phyloP scores from a whole-genome alignment of 2,797 vertebrate genomes.

The Garrulus glandarius region DNA sequence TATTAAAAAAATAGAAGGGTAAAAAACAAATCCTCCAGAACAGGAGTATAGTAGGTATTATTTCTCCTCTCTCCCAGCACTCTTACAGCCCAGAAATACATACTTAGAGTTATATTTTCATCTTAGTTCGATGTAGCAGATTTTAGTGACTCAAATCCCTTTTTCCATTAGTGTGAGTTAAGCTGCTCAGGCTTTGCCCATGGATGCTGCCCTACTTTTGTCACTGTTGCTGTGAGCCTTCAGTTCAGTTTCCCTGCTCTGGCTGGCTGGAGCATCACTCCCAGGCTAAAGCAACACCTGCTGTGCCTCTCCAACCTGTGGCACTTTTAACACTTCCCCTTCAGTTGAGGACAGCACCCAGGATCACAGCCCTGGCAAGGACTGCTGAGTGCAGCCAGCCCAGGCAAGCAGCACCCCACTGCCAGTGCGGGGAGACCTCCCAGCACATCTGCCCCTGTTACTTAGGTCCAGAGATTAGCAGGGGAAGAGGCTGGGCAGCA shows the following conservation, averaged over 20 bases:
- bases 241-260: background rate
- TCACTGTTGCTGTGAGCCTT: background rate
- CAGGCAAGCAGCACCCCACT: fast-evolving
- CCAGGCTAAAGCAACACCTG: background rate
- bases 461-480: background rate
- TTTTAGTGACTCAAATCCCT: background rate
- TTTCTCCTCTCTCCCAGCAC: background rate
- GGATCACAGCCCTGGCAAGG: background rate
- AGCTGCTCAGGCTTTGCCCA: background rate
- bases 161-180: background rate
- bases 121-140: background rate
- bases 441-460: background rate
- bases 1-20: background rate
- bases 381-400: background rate
- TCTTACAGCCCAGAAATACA: background rate
- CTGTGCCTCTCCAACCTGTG: background rate
- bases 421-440: background rate
- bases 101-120: background rate
- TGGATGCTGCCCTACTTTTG: background rate
- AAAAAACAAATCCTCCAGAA: background rate
- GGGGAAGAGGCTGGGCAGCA: background rate
- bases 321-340: background rate
- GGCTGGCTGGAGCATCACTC: background rate
- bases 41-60: background rate
- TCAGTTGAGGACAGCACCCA: background rate